Conservation (phyloP, 2,797 vertebrate genomes). For the Antennarius maculatus region DNA sequence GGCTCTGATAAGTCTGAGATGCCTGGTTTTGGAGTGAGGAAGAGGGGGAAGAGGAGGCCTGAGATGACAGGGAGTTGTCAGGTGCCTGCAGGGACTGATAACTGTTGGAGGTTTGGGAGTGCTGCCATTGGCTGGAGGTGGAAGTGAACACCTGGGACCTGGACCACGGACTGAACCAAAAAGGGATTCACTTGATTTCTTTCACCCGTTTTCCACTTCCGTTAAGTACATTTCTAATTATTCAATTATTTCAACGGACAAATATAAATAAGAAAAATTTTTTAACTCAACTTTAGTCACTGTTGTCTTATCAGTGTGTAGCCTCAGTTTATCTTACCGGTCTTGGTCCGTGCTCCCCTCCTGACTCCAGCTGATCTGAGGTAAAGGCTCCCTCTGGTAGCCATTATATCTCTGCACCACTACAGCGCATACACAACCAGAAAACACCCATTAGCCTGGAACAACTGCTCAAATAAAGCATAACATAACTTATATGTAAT, state of each 20-base stretch:
- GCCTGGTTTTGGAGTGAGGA: conserved; percentile 37
- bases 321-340: conserved; percentile 53
- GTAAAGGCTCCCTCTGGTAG: conserved; percentile 36
- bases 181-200: background rate
- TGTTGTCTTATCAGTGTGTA: background rate
- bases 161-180: conserved; percentile 20
- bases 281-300: background rate
- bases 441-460: background rate
- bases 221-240: background rate
- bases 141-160: conserved; percentile 30
- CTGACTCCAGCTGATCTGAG: conserved; percentile 44
- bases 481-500: background rate
- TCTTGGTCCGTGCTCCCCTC: conserved; percentile 30
- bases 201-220: conserved; percentile 7
- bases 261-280: background rate
- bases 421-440: conserved; percentile 33
- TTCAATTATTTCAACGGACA: background rate
- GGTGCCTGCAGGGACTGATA: conserved; percentile 35
- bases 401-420: conserved; percentile 39
- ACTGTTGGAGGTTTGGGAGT: conserved; percentile 25
- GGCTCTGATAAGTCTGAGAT: conserved; percentile 41
- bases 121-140: conserved; percentile 23
- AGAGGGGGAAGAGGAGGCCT: conserved; percentile 21
- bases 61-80: conserved; percentile 35
- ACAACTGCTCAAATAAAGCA: background rate